Percentiles rank a stretch among this genome's conserved stretches.
These are phyloP conservation scores for Hipposideros larvatus DNA, from an alignment of 2,797 vertebrate genomes.

Conservation along the genomic window DNA sequence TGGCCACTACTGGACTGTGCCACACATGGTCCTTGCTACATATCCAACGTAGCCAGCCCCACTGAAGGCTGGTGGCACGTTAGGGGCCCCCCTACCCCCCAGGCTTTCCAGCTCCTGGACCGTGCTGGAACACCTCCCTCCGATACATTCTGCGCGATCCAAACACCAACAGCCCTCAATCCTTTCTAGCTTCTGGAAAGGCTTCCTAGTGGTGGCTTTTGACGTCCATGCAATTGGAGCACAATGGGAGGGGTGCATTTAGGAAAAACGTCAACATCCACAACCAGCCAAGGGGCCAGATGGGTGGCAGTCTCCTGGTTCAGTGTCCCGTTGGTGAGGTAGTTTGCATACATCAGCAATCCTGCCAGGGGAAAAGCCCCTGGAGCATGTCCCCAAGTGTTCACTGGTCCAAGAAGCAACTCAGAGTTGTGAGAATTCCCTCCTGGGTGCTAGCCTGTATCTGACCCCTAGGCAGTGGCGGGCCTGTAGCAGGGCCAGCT, in stretches of 20 bases:
- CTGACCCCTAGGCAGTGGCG: neutral
- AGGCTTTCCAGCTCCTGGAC: conserved; percentile 26
- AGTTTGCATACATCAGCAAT: conserved; percentile 84
- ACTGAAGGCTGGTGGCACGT: neutral
- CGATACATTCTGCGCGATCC: neutral
- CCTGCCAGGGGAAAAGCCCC: neutral
- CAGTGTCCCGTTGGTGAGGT: conserved; percentile 85
- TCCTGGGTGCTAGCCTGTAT: neutral
- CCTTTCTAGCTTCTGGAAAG: neutral
- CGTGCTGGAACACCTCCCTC: neutral
- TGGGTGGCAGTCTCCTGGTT: conserved; percentile 75
- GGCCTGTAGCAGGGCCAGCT: neutral
- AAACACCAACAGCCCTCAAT: neutral
- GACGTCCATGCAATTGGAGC: conserved; percentile 29
- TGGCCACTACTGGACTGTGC: conserved; percentile 65
- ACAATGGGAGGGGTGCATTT: neutral
- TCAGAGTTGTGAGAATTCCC: neutral
- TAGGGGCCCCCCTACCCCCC: neutral
- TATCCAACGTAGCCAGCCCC: conserved; percentile 8
- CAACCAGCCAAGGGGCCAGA: neutral
- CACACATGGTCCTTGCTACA: neutral
- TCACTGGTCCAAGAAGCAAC: conserved; percentile 60
- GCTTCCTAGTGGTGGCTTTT: conserved; percentile 19
- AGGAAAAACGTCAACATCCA: neutral
- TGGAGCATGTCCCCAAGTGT: neutral